Base-by-base conservation (phyloP, 2,797 vertebrate species). In the Enteromius anoplus region DNA sequence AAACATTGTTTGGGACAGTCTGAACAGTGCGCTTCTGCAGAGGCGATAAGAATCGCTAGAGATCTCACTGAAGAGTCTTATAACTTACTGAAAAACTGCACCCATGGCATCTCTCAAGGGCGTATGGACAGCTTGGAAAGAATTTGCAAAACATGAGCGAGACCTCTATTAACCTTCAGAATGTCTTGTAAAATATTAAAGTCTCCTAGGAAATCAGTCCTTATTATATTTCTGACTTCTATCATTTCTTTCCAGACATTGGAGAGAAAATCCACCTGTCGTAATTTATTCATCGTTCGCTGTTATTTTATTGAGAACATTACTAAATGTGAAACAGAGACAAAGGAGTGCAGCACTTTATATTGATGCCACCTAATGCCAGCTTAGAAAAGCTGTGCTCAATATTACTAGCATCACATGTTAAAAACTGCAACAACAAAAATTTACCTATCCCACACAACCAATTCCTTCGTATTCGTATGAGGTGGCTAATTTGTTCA, bases 91-190 rank as follows among this genome's bases (percentile, higher is more conserved):
- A 45, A 68, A 12, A 75, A 58, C 42, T 42, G 34, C 45, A 68
- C 40, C 37, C 11, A 49, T 7, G 45, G 55, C 68, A 37, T 81
- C 45, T 75, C 60, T 73, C 55, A 60, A 81, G 34, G 75, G 73
- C 71, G 49, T 10, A 47, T 32, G 14, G 66, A 66, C n/a, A 64
- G 40, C 58, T 49, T 53, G 34, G 26, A 51, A 19, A 42, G 65
- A 76, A 78, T 85, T 53, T 49, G 75, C 42, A 60, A 82, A 77
- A 81, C 34, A 86, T 62, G 42, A 77, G 55, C 71, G 45, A 72
- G 66, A 84, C 84, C 80, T 66, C 51, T 32, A 85, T 88, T 88
- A 85, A 80, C 82, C 85, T 68, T 40, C 40, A 73, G 70, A 76
- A 76, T 55, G 60, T 65, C 60, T 65, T 55, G 42, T 68, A 75